These are phyloP conservation scores for Oegoconia quadripuncta DNA, from an alignment of 2,888 invertebrate genomes.

Conservation along the genomic window DNA sequence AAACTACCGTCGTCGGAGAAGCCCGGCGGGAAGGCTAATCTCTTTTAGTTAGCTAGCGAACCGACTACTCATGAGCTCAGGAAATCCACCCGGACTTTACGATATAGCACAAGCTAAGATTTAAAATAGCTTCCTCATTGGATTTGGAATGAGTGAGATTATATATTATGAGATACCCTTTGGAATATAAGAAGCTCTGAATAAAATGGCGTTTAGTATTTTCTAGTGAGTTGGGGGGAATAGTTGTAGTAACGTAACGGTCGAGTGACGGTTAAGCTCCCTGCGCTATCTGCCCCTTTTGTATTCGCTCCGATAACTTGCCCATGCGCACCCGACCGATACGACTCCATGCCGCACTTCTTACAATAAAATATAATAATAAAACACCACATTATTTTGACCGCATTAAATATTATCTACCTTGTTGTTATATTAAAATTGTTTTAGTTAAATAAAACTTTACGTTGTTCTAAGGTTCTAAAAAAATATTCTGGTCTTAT, in stretches of 20 bases:
- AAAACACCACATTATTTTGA: slow-evolving; percentile 57
- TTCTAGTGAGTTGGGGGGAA: slow-evolving; percentile 74
- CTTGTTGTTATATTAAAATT: too few species aligned
- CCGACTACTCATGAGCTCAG: slow-evolving; percentile 38
- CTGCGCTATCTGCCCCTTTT: slow-evolving; percentile 78
- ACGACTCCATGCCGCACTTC: slow-evolving; percentile 66
- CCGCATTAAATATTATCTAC: too few species aligned
- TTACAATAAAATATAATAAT: too few species aligned
- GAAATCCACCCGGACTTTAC: slow-evolving; percentile 36
- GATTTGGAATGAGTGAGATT: slow-evolving; percentile 51
- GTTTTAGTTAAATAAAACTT: too few species aligned
- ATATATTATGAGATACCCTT: slow-evolving; percentile 51
- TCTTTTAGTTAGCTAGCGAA: slow-evolving; percentile 49
- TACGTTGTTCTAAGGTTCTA: too few species aligned
- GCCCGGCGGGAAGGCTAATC: slow-evolving; percentile 49
- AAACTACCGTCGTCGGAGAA: slow-evolving; percentile 55
- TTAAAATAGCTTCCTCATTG: slow-evolving; percentile 54
- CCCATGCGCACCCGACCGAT: slow-evolving; percentile 77
- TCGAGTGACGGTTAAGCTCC: slow-evolving; percentile 76
- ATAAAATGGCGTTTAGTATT: slow-evolving; percentile 74
- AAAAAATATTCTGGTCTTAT: too few species aligned
- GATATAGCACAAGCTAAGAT: slow-evolving; percentile 32
- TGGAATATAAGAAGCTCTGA: slow-evolving; percentile 29
- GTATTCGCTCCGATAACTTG: slow-evolving; percentile 79
- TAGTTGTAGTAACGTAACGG: slow-evolving; percentile 77